A percentile compares a stretch with the other conserved stretches of the same genome.
Conservation (phyloP, 2,888 invertebrate genomes). For the Agriopis aurantiaria region DNA sequence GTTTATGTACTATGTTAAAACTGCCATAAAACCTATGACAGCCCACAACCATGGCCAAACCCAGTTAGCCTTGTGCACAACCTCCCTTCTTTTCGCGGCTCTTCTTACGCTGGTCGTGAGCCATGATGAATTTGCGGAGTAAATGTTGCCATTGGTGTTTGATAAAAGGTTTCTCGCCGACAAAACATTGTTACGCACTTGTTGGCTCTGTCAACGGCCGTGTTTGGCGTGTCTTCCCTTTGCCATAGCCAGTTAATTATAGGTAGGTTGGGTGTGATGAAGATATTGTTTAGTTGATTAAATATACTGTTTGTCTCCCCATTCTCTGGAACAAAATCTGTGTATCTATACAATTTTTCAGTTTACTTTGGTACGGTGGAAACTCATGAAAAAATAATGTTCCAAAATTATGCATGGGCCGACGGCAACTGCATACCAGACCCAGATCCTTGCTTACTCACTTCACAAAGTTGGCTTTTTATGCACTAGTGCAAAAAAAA, state of each 20-base stretch:
- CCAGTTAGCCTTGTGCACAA: not conserved
- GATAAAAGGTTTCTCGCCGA: constrained; percentile 44
- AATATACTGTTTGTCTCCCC: no score
- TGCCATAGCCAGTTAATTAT: constrained; percentile 8
- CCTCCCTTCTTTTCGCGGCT: constrained; percentile 33
- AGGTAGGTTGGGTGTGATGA: not conserved
- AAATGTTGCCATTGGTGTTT: constrained; percentile 51
- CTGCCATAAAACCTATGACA: no score
- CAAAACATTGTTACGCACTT: constrained; percentile 38
- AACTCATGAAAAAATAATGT: no score
- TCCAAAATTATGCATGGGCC: no score
- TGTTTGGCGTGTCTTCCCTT: constrained; percentile 24
- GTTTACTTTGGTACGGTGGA: no score
- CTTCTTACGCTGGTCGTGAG: constrained; percentile 39
- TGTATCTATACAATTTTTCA: no score
- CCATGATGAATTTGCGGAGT: constrained; percentile 52
- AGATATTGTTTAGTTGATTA: not conserved
- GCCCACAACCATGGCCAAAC: not conserved
- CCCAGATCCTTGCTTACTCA: no score
- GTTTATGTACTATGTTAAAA: no score
- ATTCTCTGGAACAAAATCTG: no score
- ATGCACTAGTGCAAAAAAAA: no score
- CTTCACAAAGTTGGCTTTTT: no score
- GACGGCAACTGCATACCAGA: no score
- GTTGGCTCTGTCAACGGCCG: constrained; percentile 34